A percentile compares a stretch with the other conserved stretches of the same genome.
Evolutionary conservation across 2,113 vertebrate genomes (phyloP).

Genomic region (Cyphomyrus discorhynchus): DNA sequence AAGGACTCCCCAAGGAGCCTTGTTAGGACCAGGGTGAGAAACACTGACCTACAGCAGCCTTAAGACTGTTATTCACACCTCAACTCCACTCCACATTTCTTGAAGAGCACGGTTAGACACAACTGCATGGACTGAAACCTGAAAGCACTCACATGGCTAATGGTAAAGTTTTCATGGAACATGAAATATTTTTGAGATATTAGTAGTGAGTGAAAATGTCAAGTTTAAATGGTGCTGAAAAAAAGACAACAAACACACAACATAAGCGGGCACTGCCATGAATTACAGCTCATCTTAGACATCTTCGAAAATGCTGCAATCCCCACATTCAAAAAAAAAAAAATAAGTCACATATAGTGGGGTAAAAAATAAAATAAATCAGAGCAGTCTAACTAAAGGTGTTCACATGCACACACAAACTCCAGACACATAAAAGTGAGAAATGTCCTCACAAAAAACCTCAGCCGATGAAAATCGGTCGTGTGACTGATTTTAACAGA

Average conservation of each 20-base stretch:
- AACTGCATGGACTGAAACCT: not conserved
- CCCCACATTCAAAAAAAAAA: not conserved
- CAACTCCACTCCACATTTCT: not conserved
- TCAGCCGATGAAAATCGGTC: not conserved
- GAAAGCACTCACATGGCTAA: not conserved
- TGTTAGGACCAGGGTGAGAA: not conserved
- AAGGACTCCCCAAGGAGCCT: not conserved
- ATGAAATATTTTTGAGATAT: not conserved
- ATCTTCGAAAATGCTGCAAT: not conserved
- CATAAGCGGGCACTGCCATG: not conserved
- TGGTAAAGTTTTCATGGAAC: not conserved
- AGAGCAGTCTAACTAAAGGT: not conserved
- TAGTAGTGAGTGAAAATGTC: not conserved
- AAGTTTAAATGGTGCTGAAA: not conserved
- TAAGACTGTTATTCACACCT: not conserved
- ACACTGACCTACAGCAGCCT: not conserved
- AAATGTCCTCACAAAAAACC: not conserved
- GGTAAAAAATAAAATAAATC: not conserved
- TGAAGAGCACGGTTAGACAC: not conserved
- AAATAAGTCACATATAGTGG: not conserved
- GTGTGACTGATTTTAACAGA: not conserved
- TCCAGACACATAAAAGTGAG: not conserved
- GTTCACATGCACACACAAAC: not conserved
- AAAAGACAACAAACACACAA: not conserved
- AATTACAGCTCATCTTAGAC: not conserved